These are phyloP conservation scores for Prosapia bicincta DNA, from an alignment of 2,888 invertebrate species.

Conservation along the genomic window DNA sequence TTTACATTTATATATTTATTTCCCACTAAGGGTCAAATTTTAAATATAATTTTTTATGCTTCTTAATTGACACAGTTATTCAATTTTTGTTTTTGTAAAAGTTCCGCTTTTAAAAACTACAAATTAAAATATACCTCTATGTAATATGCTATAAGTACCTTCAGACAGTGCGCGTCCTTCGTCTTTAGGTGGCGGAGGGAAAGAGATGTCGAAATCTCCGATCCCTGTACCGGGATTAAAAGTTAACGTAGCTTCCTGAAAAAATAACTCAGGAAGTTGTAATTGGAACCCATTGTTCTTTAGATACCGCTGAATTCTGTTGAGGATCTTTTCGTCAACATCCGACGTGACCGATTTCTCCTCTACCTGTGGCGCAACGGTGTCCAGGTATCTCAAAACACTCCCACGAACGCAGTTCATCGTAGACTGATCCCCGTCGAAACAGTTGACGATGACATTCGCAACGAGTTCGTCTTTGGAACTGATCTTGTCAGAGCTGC, in stretches of 20 bases:
- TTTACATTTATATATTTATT: too few relatives aligned
- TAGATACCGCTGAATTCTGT: conserved; percentile 66
- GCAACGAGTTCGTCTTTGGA: conserved; percentile 67
- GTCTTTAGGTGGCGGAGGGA: conserved; percentile 39
- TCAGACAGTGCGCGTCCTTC: conserved; percentile 36
- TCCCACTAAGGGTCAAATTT: too few relatives aligned
- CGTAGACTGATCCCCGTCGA: conserved; percentile 54
- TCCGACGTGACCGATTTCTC: conserved; percentile 44
- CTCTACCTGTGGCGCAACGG: conserved; percentile 52
- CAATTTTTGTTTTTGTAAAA: neutral
- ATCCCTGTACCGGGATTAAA: conserved; percentile 42
- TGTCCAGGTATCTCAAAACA: conserved; percentile 72
- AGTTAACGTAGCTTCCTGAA: conserved; percentile 58
- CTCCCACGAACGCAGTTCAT: conserved; percentile 47
- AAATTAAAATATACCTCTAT: conserved; percentile 10
- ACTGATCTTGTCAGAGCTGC: conserved; percentile 45
- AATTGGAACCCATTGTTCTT: conserved; percentile 71
- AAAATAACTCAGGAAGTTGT: conserved; percentile 67
- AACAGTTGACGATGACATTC: conserved; percentile 69
- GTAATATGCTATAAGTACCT: conserved; percentile 37
- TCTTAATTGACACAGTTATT: too few relatives aligned
- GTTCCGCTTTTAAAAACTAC: neutral
- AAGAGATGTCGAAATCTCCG: conserved; percentile 47
- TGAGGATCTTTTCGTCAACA: conserved; percentile 51
- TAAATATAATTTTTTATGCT: too few relatives aligned